Base-by-base conservation (phyloP, 2,888 invertebrate species). In the Coenonympha arcania region DNA sequence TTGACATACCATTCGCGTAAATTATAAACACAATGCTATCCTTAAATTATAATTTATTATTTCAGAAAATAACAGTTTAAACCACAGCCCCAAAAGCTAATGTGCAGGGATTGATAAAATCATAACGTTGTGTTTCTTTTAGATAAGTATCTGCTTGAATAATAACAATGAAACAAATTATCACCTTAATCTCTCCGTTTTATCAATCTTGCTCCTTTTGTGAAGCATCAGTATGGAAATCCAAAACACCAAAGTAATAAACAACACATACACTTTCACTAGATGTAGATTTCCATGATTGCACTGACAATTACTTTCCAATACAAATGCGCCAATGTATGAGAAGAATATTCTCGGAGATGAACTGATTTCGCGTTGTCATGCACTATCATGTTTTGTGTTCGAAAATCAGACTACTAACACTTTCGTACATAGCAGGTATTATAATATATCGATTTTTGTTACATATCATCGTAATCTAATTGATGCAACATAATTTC, bases 241-340 rank as follows among this genome's bases (percentile, higher is more conserved):
- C 4, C 9, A 13, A 5, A 53, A 45, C 49, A 50, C 56, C 55
- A 54, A 42, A 42, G 59, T 61, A 57, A 53, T 48, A 62, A 57
- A 53, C 42, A 62, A 58, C 60, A 63, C 60, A 57, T 48, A 53
- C 57, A 70, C 73, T 73, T 75, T 76, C 74, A 68, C 72, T 64
- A 45, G 59, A 52, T 64, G 57, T 49, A 75, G 70, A 77, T 78
- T 79, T 79, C 74, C 81, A 82, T 79, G 73, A 75, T 70, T 72
- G 68, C 66, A 62, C 69, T 69, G 69, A 66, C 71, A 66, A 79
- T n/a, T n/a, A n/a, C 83, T 83, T 84, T 82, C 85, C 80, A 84
- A 80, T 77, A 75, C 69, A 69, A 67, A 76, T 73, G 72, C 71
- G 71, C 67, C 62, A 61, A 61, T 60, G 54, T 58, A 53, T 60